Percentiles rank a stretch among this genome's conserved stretches.
phyloP scores from a whole-genome alignment of 2,113 vertebrate genomes.

The Lamprologus speciosus region DNA sequence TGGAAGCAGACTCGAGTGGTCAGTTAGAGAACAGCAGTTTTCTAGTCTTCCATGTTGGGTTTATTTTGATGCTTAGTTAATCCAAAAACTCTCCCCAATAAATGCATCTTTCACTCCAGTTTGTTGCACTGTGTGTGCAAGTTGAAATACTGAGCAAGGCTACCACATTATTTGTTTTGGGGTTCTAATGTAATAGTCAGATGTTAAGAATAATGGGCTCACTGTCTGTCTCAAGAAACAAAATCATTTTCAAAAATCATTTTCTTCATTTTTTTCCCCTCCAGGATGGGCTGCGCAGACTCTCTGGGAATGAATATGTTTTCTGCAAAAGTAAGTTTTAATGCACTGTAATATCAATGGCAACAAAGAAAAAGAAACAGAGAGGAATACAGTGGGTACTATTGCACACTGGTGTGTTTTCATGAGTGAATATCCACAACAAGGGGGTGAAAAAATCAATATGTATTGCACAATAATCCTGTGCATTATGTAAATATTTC shows the following conservation, averaged over 20 bases:
- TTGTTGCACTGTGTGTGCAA: neutral
- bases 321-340: slow-evolving; percentile 88
- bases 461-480: neutral
- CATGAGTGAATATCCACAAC: neutral
- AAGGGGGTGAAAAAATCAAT: neutral
- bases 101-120: neutral
- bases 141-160: neutral
- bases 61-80: neutral
- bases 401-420: neutral
- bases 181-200: neutral
- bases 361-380: neutral
- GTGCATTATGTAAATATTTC: neutral
- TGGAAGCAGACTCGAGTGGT: neutral
- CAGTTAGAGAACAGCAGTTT: neutral
- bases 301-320: slow-evolving; percentile 88
- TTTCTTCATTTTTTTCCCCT: neutral
- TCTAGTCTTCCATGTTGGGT: neutral
- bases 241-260: neutral
- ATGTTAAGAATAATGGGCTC: neutral
- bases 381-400: neutral
- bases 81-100: neutral
- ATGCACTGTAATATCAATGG: neutral
- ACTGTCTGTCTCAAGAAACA: neutral
- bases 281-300: slow-evolving; percentile 85
- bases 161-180: neutral